A percentile compares a stretch with the other conserved stretches of the same genome.
Conservation (phyloP, 2,888 invertebrate species). For the Rhamphomyia laevipes region DNA sequence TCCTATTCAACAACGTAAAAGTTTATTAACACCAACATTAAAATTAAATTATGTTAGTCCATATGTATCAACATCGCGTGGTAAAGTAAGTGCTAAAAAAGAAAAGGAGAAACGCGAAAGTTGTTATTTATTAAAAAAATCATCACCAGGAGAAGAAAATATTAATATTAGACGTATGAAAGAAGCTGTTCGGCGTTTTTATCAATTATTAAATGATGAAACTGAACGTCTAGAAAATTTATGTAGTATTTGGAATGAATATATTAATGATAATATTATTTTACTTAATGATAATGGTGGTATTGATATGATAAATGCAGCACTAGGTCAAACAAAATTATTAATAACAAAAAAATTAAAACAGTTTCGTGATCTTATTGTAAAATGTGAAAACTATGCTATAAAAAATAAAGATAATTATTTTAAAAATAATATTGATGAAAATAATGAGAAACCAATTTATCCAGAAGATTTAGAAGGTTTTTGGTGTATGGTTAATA, state of each 20-base stretch:
- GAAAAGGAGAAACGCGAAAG: conserved; percentile 36
- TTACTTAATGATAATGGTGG: conserved; percentile 30
- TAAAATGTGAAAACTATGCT: conserved; percentile 22
- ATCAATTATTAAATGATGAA: conserved; percentile 37
- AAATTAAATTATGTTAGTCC: conserved; percentile 30
- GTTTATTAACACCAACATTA: conserved; percentile 3
- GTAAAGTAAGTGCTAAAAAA: conserved; percentile 40
- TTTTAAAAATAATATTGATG: conserved; percentile 5
- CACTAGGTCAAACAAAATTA: conserved; percentile 64
- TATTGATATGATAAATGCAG: conserved; percentile 48
- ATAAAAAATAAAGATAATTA: conserved; percentile 13
- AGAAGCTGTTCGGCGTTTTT: conserved; percentile 28
- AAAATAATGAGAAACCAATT: conserved; percentile 23
- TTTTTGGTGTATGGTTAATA: conserved; percentile 49
- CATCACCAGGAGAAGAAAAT: neutral
- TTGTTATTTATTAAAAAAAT: conserved; percentile 20
- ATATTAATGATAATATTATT: conserved; percentile 22
- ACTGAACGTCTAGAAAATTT: conserved; percentile 35
- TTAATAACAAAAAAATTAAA: conserved; percentile 59
- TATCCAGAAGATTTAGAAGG: conserved; percentile 57
- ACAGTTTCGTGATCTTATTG: conserved; percentile 51
- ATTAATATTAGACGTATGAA: conserved; percentile 17
- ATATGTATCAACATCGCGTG: conserved; percentile 42
- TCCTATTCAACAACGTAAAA: neutral
- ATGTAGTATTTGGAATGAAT: conserved; percentile 40